Percentiles rank a stretch among this genome's conserved stretches.
phyloP scores from a whole-genome alignment of 2,797 vertebrate genomes.

The Phoebastria nigripes region DNA sequence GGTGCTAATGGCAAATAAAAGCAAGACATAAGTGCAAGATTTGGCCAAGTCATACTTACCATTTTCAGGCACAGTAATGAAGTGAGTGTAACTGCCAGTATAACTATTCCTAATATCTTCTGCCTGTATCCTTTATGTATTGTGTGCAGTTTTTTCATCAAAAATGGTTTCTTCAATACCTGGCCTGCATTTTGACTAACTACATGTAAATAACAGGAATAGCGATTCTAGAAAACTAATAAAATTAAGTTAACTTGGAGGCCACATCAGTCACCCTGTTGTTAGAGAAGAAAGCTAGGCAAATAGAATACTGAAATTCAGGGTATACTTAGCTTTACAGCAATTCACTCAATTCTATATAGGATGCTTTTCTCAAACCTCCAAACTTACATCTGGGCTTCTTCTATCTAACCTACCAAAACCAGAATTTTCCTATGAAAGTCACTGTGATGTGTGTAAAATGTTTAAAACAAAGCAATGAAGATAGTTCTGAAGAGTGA shows the following conservation, averaged over 20 bases:
- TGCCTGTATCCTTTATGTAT: not conserved
- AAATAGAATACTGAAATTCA: not conserved
- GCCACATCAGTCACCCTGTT: not conserved
- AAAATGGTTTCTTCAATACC: not conserved
- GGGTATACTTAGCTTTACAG: not conserved
- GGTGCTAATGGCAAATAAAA: not conserved
- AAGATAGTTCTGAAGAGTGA: not conserved
- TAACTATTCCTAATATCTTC: not conserved
- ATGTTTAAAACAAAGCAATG: not conserved
- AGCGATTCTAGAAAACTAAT: not conserved
- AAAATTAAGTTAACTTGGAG: not conserved
- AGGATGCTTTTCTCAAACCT: not conserved
- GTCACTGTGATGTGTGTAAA: not conserved
- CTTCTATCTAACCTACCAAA: not conserved
- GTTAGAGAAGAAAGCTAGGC: not conserved
- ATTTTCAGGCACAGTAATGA: not conserved
- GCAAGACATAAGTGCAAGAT: not conserved
- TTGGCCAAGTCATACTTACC: not conserved
- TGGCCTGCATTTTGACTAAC: not conserved
- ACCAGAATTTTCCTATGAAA: not conserved
- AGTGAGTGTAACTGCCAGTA: not conserved
- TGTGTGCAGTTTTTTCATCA: not conserved
- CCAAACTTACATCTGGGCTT: not conserved
- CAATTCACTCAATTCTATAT: not conserved
- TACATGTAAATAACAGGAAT: not conserved